Evolutionary conservation across 1,140 invertebrate species (phyloP), one percentile per base, ranked within the genome.

Genomic region (Megalopta genalis): DNA sequence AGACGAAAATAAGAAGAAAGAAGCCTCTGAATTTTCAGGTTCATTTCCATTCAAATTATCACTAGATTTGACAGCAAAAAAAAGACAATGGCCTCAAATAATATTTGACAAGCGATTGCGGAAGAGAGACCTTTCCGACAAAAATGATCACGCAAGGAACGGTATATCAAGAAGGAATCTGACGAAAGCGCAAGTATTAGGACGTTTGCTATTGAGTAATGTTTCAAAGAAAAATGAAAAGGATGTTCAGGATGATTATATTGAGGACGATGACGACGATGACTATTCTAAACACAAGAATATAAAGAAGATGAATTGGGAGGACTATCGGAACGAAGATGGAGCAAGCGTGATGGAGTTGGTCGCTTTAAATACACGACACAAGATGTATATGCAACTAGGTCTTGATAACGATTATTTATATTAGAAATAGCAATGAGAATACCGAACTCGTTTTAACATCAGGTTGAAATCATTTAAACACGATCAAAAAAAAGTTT

Each of bases 301-400:
- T 14, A 62, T 8, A n/a, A 42, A 57, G 7, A 65, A 49, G 18
- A 54, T 46, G 23, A 79, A 79, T 16, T 59, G 76, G 57, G 62
- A 66, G 10, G 49, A 32, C 23, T 68, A 39, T 32, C 54, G 42
- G 7, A 39, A 72, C 21, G 60, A 64, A 0, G 46, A 72, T 37
- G 66, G 57, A 9, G 21, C 80, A 16, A 80, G 59, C 12, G 49
- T 80, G 6, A 68, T 69, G 64, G 81, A 82, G 16, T 32, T 82
- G 54, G 54, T 82, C 8, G 77, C 25, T 39, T 27, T 80, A 5
- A 54, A 78, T 1, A 18, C 16, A 14, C 73, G 42, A 52, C 77
- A 74, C 8, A 69, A 27, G 32, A 60, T 21, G 14, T 27, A 52
- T 2, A 14, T 5, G 16, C n/a, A n/a, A 52, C 0, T 18, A 9